Evolutionary conservation across 2,113 vertebrate species (phyloP), one percentile per base, ranked within the genome.

Genomic region (Melanocharis versteri): DNA sequence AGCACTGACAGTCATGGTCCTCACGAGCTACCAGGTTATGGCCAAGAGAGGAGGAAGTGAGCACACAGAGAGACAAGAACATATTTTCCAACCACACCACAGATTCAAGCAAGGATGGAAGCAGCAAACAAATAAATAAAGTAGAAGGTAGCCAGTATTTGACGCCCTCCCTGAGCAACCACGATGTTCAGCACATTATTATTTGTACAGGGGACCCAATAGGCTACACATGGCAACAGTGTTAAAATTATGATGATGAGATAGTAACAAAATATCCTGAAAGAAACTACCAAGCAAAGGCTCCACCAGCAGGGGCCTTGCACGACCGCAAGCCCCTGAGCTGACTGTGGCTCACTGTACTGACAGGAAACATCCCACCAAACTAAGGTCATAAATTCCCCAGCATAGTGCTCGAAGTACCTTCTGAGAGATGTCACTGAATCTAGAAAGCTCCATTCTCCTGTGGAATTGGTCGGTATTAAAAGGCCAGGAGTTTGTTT

Each of bases 11-110:
- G 40, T 17, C 64, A 16, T 1, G 7, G 58, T 70, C 42, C 77
- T 66, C 61, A 27, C 0, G 0, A 83, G 16, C 33, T 40, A 40
- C 54, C 28, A 37, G n/a, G 19, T 21, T 45, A 50, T 9, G 30
- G 77, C 35, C 30, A 58, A 54, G 0, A 48, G 27, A 62, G 50
- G 20, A 92, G 28, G 18, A 78, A 90, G 18, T 10, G 22, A 23
- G 23, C 0, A 3, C 35, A 87, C 26, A 86, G 51, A 86, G 51
- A 78, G 17, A 86, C 13, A 35, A 48, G 30, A 70, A 57, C 1
- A 0, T 11, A 31, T 50, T 51, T 54, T 73, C n/a, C 54, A 70
- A 21, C 13, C 18, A 57, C 15, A 70, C 12, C 27, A 50, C 1
- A 6, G 11, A 53, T 33, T 60, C 22, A 68, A 58, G 39, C 0